These are phyloP conservation scores for Acholoe squamosa DNA, from an alignment of 2,888 invertebrate genomes.

Conservation along the genomic window DNA sequence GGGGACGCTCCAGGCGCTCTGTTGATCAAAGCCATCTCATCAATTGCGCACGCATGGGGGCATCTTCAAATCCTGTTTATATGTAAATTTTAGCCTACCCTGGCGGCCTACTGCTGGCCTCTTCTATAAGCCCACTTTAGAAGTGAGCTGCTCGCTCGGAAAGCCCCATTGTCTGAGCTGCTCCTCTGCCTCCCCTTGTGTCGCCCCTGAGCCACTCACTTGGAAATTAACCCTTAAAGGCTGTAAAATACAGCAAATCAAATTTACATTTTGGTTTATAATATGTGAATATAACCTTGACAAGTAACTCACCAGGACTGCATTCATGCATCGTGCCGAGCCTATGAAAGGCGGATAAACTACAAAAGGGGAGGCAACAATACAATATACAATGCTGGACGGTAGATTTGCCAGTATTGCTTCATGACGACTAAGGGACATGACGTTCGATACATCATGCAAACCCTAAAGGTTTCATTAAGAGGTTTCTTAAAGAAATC, in stretches of 20 bases:
- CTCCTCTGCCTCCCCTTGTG: background rate
- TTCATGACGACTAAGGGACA: too few species aligned
- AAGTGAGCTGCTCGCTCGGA: constrained; percentile 28
- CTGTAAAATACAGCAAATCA: too few species aligned
- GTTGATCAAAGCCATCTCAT: constrained; percentile 44
- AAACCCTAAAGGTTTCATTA: too few species aligned
- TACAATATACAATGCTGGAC: too few species aligned
- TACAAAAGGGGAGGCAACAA: too few species aligned
- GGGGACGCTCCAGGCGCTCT: constrained; percentile 30
- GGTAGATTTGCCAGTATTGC: too few species aligned
- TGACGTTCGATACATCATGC: too few species aligned
- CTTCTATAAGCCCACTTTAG: background rate
- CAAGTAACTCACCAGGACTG: too few species aligned
- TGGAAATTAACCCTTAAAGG: constrained; percentile 28
- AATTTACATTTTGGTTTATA: too few species aligned
- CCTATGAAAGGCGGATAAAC: too few species aligned
- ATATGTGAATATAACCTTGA: too few species aligned
- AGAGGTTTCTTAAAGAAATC: constrained; percentile 31
- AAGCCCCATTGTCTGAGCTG: background rate
- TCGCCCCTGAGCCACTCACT: background rate
- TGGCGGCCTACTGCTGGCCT: background rate
- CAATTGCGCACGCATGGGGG: constrained; percentile 17
- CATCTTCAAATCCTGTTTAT: constrained; percentile 44
- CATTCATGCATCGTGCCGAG: too few species aligned
- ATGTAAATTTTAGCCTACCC: constrained; percentile 20